These are phyloP conservation scores for Eurois occulta DNA, from an alignment of 2,888 invertebrate genomes.

Conservation along the genomic window DNA sequence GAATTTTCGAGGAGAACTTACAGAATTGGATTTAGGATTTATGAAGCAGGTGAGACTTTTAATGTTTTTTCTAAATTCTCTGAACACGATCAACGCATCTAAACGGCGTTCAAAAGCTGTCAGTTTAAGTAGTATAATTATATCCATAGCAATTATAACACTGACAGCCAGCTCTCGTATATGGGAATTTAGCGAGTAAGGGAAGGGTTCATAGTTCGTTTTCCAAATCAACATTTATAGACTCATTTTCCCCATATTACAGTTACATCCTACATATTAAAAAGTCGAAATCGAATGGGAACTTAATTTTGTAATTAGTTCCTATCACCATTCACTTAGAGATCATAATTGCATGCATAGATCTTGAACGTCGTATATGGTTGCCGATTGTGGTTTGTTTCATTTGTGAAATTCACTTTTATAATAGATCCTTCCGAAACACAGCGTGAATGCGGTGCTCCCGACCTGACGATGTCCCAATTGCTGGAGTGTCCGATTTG, in stretches of 20 bases:
- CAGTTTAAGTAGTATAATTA: background rate
- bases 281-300: background rate
- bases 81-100: background rate
- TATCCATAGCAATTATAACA: background rate
- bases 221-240: background rate
- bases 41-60: background rate
- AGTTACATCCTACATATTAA: background rate
- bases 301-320: background rate
- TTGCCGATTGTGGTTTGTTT: background rate
- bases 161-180: background rate
- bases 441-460: no score
- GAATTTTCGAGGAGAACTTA: constrained; percentile 24
- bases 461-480: no score
- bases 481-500: no score
- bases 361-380: background rate
- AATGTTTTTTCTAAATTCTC: background rate
- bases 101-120: background rate
- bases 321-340: background rate
- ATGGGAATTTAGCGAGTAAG: background rate
- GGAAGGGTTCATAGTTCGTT: background rate
- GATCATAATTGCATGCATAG: background rate
- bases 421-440: no score
- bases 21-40: constrained; percentile 22
- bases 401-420: background rate
- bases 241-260: background rate